phyloP scores from a whole-genome alignment of 1,140 invertebrate genomes.

The Saxidomus purpurata region DNA sequence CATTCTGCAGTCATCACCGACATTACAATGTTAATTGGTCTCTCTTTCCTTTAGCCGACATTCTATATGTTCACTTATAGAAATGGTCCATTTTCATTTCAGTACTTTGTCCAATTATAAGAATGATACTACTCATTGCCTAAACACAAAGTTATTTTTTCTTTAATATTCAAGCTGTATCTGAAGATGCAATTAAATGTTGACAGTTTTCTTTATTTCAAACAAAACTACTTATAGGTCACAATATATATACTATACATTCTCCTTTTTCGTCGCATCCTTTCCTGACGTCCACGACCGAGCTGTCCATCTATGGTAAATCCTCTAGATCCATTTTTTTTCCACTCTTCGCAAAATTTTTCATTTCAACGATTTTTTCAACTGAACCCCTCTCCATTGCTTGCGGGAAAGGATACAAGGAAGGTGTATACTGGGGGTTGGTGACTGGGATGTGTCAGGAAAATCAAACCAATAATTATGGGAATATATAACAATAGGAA shows the following conservation, averaged over 20 bases:
- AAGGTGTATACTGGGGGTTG: constrained; percentile 58
- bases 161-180: too few species aligned
- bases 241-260: neutral
- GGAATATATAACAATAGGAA: constrained; percentile 52
- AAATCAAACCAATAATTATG: constrained; percentile 57
- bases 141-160: too few species aligned
- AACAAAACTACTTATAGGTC: neutral
- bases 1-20: neutral
- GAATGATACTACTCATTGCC: too few species aligned
- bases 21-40: constrained; percentile 1
- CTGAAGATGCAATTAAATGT: neutral
- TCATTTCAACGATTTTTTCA: neutral
- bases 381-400: constrained; percentile 58
- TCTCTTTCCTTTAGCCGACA: neutral
- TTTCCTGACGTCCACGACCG: neutral
- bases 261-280: neutral
- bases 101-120: too few species aligned
- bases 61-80: neutral
- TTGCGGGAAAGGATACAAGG: constrained; percentile 53
- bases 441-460: constrained; percentile 51
- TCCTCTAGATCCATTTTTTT: constrained; percentile 16
- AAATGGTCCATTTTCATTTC: too few species aligned
- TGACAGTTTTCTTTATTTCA: neutral
- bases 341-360: neutral
- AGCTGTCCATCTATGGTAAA: neutral